Evolutionary conservation across 2,797 vertebrate genomes (phyloP), one percentile per base, ranked within the genome.

Genomic region (Melanotaenia pygmaea): DNA sequence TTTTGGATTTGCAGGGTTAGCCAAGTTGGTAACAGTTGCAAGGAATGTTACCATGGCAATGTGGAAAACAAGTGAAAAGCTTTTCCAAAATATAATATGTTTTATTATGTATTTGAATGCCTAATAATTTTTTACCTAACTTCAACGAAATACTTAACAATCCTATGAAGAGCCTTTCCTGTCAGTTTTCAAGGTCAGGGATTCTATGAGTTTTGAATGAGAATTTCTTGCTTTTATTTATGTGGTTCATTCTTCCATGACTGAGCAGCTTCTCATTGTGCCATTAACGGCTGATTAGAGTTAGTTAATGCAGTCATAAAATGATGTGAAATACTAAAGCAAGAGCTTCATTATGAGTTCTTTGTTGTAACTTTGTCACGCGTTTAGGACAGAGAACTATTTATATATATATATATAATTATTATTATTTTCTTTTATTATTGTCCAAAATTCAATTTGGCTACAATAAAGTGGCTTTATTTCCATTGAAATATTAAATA

Each of bases 281-380:
- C 43, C 4, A 5, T 47, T 20, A 47, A n/a, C 6, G 1, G 18
- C 43, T 20, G 43, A 20, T 20, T 47, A 20, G 20, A 20, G 16
- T 20, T 20, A 47, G 59, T 45, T 16, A 50, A n/a, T 30, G 51
- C 32, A 24, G 28, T 34, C 11, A 56, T 30, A 37, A 40, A 67
- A 62, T 12, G 34, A 35, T 59, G 47, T 70, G 54, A 60, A 54
- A 22, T 56, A 32, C n/a, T 64, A 50, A 40, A 22, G 35, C 26
- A 14, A 67, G 16, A 40, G 60, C 47, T 47, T 20, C 32, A 34
- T 24, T 35, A 18, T 40, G 32, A 70, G 3, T 16, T 37, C n/a
- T 38, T 38, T 24, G 12, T 43, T 43, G 40, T 18, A 43, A 18
- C 16, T 10, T 60, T 20, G n/a, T 30, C 58, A 61, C 6, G 24